A percentile compares a stretch with the other conserved stretches of the same genome.
phyloP scores from a whole-genome alignment of 2,113 vertebrate species.

The Aplodontia rufa region DNA sequence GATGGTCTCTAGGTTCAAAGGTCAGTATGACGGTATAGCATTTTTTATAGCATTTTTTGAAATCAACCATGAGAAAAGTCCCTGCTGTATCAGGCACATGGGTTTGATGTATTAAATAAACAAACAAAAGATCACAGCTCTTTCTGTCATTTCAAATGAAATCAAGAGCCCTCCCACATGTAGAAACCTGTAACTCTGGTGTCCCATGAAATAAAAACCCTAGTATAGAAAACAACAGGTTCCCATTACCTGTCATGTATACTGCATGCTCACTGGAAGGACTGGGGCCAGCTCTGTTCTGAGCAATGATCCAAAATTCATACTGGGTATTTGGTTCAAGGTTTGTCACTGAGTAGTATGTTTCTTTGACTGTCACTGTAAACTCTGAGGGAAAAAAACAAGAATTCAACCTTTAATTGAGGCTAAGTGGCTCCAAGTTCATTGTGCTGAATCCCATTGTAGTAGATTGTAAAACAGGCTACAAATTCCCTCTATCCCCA shows the following conservation, averaged over 20 bases:
- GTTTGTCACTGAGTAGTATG: conserved; percentile 90
- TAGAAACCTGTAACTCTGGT: not conserved
- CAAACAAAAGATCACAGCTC: not conserved
- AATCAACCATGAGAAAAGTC: not conserved
- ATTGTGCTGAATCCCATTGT: not conserved
- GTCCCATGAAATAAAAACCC: not conserved
- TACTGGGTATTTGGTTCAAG: conserved; percentile 94
- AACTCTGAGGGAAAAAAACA: conserved; percentile 82
- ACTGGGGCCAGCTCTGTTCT: conserved; percentile 92
- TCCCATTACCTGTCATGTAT: conserved; percentile 92
- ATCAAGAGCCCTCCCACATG: too few relatives aligned
- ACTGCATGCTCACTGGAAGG: conserved; percentile 92
- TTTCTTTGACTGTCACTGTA: conserved; percentile 91
- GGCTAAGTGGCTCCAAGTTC: not conserved
- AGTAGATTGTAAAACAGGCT: not conserved
- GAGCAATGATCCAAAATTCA: conserved; percentile 95
- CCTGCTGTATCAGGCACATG: not conserved
- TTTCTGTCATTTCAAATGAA: not conserved
- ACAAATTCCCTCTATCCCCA: rapidly evolving
- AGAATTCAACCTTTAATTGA: conserved; percentile 29
- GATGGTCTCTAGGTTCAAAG: not conserved
- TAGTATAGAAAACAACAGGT: not conserved
- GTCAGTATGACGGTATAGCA: too few relatives aligned
- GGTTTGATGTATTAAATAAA: not conserved
- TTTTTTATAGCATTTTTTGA: not conserved